A percentile compares a stretch with the other conserved stretches of the same genome.
Evolutionary conservation across 2,113 vertebrate species (phyloP).

Genomic region (Mirza zaza): DNA sequence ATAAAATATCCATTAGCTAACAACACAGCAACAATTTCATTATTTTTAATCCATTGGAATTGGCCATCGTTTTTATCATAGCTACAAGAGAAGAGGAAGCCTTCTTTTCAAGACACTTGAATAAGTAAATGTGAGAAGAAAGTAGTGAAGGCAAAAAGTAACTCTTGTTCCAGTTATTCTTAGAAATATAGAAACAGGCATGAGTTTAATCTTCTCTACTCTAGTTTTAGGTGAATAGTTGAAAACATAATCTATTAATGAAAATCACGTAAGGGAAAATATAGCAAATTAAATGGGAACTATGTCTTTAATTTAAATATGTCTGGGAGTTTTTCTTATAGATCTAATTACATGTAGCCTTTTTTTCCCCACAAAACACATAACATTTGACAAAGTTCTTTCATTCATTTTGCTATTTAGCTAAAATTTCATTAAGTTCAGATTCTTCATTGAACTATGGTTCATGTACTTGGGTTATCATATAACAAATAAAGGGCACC

Average conservation of each 20-base stretch:
- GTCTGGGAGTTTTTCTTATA: background rate
- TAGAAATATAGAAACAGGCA: background rate
- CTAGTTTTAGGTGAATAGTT: background rate
- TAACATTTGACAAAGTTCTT: background rate
- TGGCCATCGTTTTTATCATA: background rate
- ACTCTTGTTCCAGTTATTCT: background rate
- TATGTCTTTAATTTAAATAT: background rate
- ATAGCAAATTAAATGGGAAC: background rate
- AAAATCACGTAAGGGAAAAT: background rate
- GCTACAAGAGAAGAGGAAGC: background rate
- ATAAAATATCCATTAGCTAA: background rate
- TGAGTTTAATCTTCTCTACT: background rate
- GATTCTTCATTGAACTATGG: background rate
- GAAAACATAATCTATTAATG: background rate
- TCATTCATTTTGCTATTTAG: background rate
- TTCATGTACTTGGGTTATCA: background rate
- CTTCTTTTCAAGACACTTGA: background rate
- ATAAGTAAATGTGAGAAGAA: background rate
- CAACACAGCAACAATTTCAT: background rate
- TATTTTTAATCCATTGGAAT: background rate
- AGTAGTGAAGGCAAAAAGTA: background rate
- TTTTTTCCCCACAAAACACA: background rate
- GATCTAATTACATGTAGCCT: background rate
- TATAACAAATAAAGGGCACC: background rate
- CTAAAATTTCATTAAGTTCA: background rate